Evolutionary conservation across 2,888 invertebrate genomes (phyloP).

Genomic region (Drosophila mercatorum): DNA sequence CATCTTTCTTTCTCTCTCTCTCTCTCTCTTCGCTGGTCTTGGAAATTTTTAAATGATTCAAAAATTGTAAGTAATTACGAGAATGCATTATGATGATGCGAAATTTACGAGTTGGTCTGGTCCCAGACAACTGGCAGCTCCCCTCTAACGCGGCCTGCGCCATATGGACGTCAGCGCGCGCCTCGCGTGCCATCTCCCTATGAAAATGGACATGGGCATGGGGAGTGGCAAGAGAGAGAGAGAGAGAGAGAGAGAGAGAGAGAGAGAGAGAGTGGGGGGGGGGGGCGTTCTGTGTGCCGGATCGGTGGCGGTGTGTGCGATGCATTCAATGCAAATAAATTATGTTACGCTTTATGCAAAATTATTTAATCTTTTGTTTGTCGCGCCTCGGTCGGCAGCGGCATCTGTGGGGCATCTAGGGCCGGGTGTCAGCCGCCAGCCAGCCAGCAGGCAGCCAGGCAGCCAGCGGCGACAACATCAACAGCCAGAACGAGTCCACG

Average conservation of each 20-base stretch:
- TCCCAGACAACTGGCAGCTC: constrained; percentile 17
- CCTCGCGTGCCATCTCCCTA: constrained; percentile 18
- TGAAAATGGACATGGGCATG: background rate
- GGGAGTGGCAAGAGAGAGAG: background rate
- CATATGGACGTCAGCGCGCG: constrained; percentile 27
- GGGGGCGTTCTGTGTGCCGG: constrained; percentile 58
- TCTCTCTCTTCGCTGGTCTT: constrained; percentile 25
- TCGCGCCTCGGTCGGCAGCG: constrained; percentile 57
- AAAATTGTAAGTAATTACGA: constrained; percentile 83
- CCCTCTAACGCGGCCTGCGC: constrained; percentile 1
- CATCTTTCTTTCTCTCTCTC: constrained; percentile 21
- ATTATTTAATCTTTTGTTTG: constrained; percentile 82
- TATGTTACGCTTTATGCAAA: constrained; percentile 82
- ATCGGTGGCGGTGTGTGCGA: constrained; percentile 78
- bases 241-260: too few relatives aligned
- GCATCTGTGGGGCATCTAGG: constrained; percentile 28
- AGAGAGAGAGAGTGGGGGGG: too few relatives aligned
- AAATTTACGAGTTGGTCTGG: constrained; percentile 74
- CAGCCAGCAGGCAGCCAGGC: background rate
- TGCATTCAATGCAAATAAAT: constrained; percentile 82
- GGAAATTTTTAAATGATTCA: constrained; percentile 82
- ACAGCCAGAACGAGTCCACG: constrained; percentile 15
- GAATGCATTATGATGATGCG: constrained; percentile 80
- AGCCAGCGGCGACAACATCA: constrained; percentile 8
- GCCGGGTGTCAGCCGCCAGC: constrained; percentile 3